Base-by-base conservation (phyloP, 2,797 vertebrate species). In the Sylvia borin region DNA sequence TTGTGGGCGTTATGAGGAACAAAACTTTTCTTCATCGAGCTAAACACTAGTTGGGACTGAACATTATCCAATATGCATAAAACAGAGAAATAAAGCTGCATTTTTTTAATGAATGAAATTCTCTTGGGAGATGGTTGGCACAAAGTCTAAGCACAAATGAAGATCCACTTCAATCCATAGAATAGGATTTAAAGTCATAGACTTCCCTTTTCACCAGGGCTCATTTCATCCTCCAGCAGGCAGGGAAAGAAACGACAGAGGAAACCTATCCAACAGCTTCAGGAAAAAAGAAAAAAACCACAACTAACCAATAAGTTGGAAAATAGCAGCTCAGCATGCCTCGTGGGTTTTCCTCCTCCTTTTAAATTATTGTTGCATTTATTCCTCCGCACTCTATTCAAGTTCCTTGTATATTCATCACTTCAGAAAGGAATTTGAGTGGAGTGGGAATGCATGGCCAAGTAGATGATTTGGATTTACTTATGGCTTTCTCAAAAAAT, bases 341-440 rank as follows among this genome's bases (percentile, higher is more conserved):
- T 90, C 0, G 10, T 94, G 85, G 91, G 64, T 45, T 96, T 91
- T 92, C 70, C 87, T 92, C 81, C 57, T 71, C 53, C 65, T 92
- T 95, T 85, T 61, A 91, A 77, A 90, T 96, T 78, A 86, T 31
- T 88, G 90, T 50, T 93, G 62, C 51, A 73, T 86, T 92, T 90
- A 92, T 93, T 96, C 95, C 91, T 96, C 92, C 25, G 1, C 83
- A 76, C 16, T 43, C 14, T 67, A 60, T 95, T 92, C 74, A 93
- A 79, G 77, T 81, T 91, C 70, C 87, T 92, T 85, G 54, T 54
- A 57, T 20, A 62, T 93, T 93, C 83, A 76, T 92, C 42, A 60
- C 79, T 84, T 91, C 67, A 91, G 64, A 95, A 91, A 92, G 87
- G 85, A 91, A 92, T 90, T 66, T 88, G 79, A 93, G 79, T 70